These are phyloP conservation scores for Crematogaster levior DNA, from an alignment of 2,888 invertebrate genomes.

Conservation along the genomic window DNA sequence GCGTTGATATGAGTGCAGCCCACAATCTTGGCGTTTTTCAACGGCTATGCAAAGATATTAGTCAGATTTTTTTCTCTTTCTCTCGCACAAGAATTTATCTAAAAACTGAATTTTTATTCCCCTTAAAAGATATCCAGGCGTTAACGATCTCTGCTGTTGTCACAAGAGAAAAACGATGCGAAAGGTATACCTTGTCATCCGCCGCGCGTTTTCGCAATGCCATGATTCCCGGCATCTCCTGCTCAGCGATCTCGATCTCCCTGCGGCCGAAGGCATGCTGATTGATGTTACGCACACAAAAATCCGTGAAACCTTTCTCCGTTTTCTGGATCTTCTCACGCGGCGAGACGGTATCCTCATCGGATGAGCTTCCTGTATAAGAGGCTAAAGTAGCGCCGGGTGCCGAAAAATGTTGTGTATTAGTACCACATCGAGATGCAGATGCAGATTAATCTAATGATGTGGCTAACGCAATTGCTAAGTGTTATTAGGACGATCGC, in stretches of 20 bases:
- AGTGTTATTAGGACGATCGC: not conserved
- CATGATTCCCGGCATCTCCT: constrained; percentile 99
- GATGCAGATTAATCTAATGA: constrained; percentile 41
- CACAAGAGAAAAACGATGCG: not conserved
- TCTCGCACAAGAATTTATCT: constrained; percentile 6
- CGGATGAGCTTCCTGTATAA: constrained; percentile 95
- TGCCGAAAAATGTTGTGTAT: constrained; percentile 74
- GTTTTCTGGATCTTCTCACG: constrained; percentile 97
- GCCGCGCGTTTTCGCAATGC: constrained; percentile 96
- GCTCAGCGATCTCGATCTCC: constrained; percentile 99
- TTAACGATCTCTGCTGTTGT: not conserved
- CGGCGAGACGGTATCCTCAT: constrained; percentile 97
- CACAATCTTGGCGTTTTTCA: constrained; percentile 98
- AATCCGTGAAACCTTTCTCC: constrained; percentile 93
- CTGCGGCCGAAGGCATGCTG: constrained; percentile 97
- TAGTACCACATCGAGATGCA: constrained; percentile 75
- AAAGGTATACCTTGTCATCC: constrained; percentile 90
- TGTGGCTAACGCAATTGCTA: constrained; percentile 19
- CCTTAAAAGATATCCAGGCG: not conserved
- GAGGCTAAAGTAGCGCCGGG: constrained; percentile 81
- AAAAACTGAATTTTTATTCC: constrained; percentile 4
- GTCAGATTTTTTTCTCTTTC: not conserved
- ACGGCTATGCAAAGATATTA: constrained; percentile 86
- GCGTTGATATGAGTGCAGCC: constrained; percentile 99
- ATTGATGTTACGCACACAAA: constrained; percentile 97